These are phyloP conservation scores for Manacus vitellinus DNA, from an alignment of 2,113 vertebrate genomes.

Conservation along the genomic window DNA sequence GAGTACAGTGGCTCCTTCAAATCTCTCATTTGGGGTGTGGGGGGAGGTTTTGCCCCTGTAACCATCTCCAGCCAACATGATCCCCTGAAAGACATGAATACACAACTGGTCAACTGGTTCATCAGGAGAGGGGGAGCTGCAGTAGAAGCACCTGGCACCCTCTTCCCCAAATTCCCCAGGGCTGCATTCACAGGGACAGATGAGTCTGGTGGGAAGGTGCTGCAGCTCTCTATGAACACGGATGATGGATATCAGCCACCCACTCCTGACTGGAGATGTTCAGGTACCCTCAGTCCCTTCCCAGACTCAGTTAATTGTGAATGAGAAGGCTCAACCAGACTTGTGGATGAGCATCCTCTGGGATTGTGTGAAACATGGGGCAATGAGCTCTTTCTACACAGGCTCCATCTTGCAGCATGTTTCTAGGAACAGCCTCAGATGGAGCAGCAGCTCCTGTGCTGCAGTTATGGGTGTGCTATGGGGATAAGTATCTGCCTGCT, in stretches of 20 bases:
- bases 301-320: neutral
- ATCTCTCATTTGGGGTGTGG: constrained; percentile 95
- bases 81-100: constrained; percentile 65
- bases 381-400: neutral
- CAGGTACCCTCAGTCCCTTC: neutral
- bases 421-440: neutral
- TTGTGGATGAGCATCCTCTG: neutral
- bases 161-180: neutral
- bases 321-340: neutral
- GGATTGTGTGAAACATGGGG: fast-evolving
- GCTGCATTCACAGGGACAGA: neutral
- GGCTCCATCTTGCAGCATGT: neutral
- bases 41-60: constrained; percentile 94
- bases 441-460: neutral
- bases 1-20: constrained; percentile 94
- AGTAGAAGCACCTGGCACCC: neutral
- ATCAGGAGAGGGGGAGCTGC: neutral
- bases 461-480: neutral
- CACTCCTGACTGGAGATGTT: neutral
- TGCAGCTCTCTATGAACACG: neutral
- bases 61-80: constrained; percentile 90
- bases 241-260: neutral
- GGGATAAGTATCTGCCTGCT: neutral
- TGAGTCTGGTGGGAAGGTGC: neutral
- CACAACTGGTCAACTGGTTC: neutral